Evolutionary conservation across 2,888 invertebrate species (phyloP).

Genomic region (Ferdinandea cuprea): DNA sequence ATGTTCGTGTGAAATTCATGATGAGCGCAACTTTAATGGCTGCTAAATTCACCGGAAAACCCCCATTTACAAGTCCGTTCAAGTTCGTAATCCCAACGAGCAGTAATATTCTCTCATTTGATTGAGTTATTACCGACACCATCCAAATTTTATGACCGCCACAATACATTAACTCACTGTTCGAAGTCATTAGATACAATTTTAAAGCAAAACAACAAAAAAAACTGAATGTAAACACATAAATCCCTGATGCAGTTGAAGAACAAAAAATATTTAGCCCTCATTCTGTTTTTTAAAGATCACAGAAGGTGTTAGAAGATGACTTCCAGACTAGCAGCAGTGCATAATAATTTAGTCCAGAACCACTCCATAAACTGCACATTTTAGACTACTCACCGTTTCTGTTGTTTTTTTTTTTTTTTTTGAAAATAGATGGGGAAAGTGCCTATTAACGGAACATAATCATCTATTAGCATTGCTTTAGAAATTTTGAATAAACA

Average conservation of each 20-base stretch:
- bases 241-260: background rate
- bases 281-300: constrained; percentile 18
- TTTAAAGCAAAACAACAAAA: background rate
- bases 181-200: constrained; percentile 31
- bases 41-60: constrained; percentile 21
- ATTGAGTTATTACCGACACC: constrained; percentile 29
- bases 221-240: background rate
- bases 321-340: constrained; percentile 1
- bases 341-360: background rate
- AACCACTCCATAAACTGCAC: constrained; percentile 9
- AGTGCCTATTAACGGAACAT: constrained; percentile 29
- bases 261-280: background rate
- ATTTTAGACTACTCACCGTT: constrained; percentile 42
- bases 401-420: constrained; percentile 42
- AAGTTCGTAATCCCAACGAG: constrained; percentile 14
- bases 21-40: constrained; percentile 33
- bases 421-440: constrained; percentile 24
- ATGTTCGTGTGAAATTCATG: constrained; percentile 14
- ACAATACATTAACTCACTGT: constrained; percentile 32
- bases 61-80: constrained; percentile 24
- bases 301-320: constrained; percentile 31
- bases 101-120: constrained; percentile 19
- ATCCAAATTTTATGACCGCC: constrained; percentile 15
- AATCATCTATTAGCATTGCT: background rate
- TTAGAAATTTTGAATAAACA: background rate